Evolutionary conservation across 2,113 vertebrate genomes (phyloP).

Genomic region (Origma solitaria): DNA sequence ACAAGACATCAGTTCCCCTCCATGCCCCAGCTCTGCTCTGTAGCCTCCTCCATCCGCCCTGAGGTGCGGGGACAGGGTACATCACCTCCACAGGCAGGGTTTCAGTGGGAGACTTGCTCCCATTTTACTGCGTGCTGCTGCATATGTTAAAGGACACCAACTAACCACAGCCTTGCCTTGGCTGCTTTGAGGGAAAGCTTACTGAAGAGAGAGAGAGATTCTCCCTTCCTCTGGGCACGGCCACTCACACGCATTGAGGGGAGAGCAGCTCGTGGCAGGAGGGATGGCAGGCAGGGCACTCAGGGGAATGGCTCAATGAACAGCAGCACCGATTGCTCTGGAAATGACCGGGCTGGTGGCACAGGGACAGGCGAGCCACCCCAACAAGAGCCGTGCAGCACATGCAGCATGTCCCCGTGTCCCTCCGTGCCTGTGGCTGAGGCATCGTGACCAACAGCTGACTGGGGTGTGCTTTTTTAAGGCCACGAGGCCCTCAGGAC

Average conservation of each 20-base stretch:
- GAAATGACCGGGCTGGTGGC: neutral
- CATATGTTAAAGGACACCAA: neutral
- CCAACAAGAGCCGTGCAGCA: neutral
- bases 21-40: neutral
- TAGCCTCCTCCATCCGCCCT: rapidly evolving
- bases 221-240: neutral
- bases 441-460: rapidly evolving
- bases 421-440: rapidly evolving
- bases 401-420: rapidly evolving
- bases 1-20: rapidly evolving
- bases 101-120: neutral
- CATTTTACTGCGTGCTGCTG: neutral
- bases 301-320: neutral
- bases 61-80: neutral
- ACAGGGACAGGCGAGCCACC: neutral
- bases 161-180: neutral
- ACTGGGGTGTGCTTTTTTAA: neutral
- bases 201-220: neutral
- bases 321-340: neutral
- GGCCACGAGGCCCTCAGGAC: rapidly evolving
- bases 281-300: neutral
- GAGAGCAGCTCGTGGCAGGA: neutral
- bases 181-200: neutral
- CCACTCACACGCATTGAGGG: rapidly evolving
- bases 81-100: neutral